Evolutionary conservation across 2,888 invertebrate species (phyloP).

Genomic region (Drosophila recens): DNA sequence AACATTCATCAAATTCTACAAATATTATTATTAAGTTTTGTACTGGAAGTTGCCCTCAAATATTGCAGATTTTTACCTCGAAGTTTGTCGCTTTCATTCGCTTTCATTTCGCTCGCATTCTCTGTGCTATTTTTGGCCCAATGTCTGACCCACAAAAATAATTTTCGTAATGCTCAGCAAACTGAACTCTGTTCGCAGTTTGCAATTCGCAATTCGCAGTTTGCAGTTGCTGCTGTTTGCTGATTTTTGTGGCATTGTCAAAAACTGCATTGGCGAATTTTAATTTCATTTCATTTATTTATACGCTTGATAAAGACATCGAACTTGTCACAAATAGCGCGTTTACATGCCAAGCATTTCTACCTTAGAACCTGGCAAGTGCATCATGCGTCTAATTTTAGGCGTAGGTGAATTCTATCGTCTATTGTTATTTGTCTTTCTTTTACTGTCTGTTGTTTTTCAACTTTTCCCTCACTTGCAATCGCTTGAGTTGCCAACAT

Average conservation of each 20-base stretch:
- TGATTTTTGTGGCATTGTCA: conserved; percentile 69
- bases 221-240: conserved; percentile 31
- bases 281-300: conserved; percentile 42
- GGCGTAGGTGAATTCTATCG: conserved; percentile 55
- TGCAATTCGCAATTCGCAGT: conserved; percentile 5
- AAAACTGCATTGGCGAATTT: conserved; percentile 56
- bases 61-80: conserved; percentile 48
- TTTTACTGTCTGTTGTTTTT: not conserved
- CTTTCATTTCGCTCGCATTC: conserved; percentile 40
- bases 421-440: conserved; percentile 10
- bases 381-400: conserved; percentile 78
- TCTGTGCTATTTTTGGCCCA: conserved; percentile 71
- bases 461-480: conserved; percentile 2
- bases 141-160: conserved; percentile 73
- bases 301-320: conserved; percentile 80
- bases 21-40: not conserved
- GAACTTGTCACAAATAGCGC: conserved; percentile 82
- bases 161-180: conserved; percentile 66
- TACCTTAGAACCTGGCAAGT: conserved; percentile 47
- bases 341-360: conserved; percentile 65
- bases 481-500: conserved; percentile 38
- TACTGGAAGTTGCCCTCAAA: conserved; percentile 58
- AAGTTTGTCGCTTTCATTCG: conserved; percentile 35
- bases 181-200: conserved; percentile 7
- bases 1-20: not conserved